Conservation (phyloP, 2,797 vertebrate genomes). For the Anas georgica region DNA sequence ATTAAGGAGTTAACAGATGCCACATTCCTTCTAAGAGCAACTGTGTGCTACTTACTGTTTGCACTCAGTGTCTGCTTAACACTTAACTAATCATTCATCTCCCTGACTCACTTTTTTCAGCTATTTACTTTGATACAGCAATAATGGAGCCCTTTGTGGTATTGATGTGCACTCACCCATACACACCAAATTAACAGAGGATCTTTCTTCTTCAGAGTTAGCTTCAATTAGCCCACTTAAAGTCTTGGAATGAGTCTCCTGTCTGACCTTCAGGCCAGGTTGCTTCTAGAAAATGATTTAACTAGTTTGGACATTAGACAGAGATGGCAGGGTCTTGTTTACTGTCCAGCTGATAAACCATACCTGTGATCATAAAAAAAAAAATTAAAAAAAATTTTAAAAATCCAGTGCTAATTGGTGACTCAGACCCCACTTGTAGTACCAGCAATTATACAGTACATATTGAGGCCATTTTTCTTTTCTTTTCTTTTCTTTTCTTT, state of each 20-base stretch:
- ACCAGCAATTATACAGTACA: background rate
- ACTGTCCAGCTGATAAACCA: conserved; percentile 72
- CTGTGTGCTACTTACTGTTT: conserved; percentile 58
- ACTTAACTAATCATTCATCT: conserved; percentile 61
- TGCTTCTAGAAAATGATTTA: conserved; percentile 72
- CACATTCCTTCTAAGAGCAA: conserved; percentile 25
- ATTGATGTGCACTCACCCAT: conserved; percentile 71
- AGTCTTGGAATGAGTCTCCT: conserved; percentile 76
- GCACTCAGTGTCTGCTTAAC: conserved; percentile 44
- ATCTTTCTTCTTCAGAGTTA: conserved; percentile 72
- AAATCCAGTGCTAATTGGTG: background rate
- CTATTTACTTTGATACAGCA: conserved; percentile 80
- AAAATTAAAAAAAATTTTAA: background rate
- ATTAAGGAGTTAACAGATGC: conserved; percentile 49
- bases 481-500: no score
- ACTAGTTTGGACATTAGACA: conserved; percentile 55
- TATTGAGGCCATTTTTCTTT: background rate
- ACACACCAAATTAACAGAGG: conserved; percentile 65
- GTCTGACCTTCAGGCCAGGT: conserved; percentile 76
- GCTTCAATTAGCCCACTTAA: conserved; percentile 80
- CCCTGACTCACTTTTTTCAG: conserved; percentile 52
- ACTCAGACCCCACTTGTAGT: background rate
- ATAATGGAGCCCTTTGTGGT: conserved; percentile 80
- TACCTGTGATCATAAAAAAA: conserved; percentile 65
- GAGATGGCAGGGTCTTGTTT: conserved; percentile 72